A percentile compares a stretch with the other conserved stretches of the same genome.
Conservation (phyloP, 1,140 invertebrate species). For the Pollicipes pollicipes region DNA sequence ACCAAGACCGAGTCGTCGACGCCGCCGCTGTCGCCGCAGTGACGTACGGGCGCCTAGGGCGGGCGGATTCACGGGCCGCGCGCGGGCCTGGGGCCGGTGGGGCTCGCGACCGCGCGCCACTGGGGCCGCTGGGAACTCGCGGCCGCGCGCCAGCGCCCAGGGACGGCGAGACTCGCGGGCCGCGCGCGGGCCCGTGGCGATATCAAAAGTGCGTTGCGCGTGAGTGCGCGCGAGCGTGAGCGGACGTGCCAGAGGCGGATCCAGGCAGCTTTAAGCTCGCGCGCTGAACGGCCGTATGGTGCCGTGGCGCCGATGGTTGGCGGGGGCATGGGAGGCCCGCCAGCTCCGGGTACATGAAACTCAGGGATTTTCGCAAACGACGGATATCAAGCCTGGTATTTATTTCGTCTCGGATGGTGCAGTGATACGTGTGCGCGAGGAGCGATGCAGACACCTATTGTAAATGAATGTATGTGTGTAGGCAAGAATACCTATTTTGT, state of each 20-base stretch:
- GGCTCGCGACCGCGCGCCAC: no score
- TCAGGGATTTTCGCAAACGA: neutral
- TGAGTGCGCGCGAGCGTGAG: no score
- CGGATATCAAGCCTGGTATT: neutral
- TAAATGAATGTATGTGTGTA: neutral
- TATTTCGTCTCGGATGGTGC: neutral
- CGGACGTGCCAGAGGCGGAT: neutral
- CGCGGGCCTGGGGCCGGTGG: no score
- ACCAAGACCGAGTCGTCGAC: slow-evolving; percentile 18
- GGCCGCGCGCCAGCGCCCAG: no score
- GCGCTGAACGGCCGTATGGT: no score
- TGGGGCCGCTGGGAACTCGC: no score
- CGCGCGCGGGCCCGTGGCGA: neutral
- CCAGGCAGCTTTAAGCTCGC: neutral
- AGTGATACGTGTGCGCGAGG: neutral
- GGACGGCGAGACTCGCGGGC: neutral
- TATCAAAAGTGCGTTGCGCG: neutral
- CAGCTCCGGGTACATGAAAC: neutral
- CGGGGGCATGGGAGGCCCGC: no score
- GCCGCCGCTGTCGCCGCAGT: neutral
- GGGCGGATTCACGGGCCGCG: neutral
- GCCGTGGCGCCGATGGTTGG: no score
- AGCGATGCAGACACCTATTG: neutral
- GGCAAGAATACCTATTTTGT: neutral
- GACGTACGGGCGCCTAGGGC: neutral